phyloP scores from a whole-genome alignment of 2,888 invertebrate species.

The Empis stercorea region DNA sequence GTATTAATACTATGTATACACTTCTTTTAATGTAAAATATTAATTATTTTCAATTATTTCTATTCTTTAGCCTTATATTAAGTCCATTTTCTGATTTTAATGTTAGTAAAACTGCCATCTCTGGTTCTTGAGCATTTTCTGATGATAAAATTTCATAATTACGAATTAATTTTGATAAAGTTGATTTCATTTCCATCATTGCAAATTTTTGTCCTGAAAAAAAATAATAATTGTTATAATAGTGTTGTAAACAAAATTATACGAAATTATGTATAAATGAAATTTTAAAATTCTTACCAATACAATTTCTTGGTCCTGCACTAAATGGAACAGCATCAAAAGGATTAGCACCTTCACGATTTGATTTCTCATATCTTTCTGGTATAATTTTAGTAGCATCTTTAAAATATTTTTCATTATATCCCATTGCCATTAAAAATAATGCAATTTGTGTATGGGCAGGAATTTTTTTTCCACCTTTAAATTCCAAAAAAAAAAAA shows the following conservation, averaged over 20 bases:
- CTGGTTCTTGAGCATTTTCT: too few species aligned
- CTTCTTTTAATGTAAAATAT: too few species aligned
- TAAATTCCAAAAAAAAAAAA: background rate
- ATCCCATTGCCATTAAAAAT: slow-evolving; percentile 22
- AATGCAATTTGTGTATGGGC: background rate
- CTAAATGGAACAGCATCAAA: slow-evolving; percentile 49
- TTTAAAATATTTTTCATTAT: slow-evolving; percentile 26
- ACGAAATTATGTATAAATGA: slow-evolving; percentile 21
- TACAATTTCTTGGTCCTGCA: slow-evolving; percentile 51
- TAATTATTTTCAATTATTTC: slow-evolving; percentile 8
- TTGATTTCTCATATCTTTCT: slow-evolving; percentile 24
- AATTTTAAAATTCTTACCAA: slow-evolving; percentile 21
- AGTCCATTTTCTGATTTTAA: slow-evolving; percentile 39
- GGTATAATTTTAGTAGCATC: slow-evolving; percentile 31
- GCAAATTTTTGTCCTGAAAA: slow-evolving; percentile 37
- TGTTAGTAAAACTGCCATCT: slow-evolving; percentile 36
- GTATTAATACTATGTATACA: too few species aligned
- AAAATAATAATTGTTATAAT: background rate
- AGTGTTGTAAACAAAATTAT: background rate
- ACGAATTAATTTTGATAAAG: slow-evolving; percentile 40
- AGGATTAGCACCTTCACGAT: slow-evolving; percentile 31
- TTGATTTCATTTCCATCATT: slow-evolving; percentile 42
- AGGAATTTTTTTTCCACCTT: slow-evolving; percentile 4
- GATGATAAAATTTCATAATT: slow-evolving; percentile 35
- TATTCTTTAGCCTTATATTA: slow-evolving; percentile 30